phyloP scores from a whole-genome alignment of 2,113 vertebrate genomes.

The Semnopithecus entellus region DNA sequence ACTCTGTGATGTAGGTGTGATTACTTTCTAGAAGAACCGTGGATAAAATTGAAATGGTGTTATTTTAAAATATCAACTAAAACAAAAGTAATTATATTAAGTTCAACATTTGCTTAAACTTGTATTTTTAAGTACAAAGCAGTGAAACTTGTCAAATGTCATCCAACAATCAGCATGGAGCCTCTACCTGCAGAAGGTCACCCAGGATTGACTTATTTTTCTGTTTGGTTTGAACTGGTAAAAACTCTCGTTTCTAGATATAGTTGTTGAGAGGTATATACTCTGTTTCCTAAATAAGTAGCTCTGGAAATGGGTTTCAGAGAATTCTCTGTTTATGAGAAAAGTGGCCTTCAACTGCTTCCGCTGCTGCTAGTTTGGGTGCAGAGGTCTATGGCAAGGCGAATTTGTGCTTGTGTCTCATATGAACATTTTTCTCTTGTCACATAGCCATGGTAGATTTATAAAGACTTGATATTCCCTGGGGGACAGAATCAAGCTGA shows the following conservation, averaged over 20 bases:
- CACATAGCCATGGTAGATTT: neutral
- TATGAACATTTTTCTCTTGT: neutral
- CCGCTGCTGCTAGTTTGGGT: neutral
- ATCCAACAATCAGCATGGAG: rapidly evolving
- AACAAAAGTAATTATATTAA: neutral
- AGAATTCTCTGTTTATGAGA: neutral
- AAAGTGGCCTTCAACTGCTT: neutral
- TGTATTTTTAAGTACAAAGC: neutral
- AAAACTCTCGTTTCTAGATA: neutral
- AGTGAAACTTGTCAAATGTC: neutral
- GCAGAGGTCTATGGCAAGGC: neutral
- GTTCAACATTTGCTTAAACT: neutral
- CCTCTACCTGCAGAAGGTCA: rapidly evolving
- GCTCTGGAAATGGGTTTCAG: neutral
- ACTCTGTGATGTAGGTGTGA: neutral
- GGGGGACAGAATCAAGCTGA: neutral
- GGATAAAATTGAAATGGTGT: neutral
- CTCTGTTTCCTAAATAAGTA: neutral
- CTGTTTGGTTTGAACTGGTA: neutral
- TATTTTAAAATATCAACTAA: neutral
- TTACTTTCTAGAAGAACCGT: neutral
- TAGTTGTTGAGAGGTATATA: neutral
- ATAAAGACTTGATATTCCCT: neutral
- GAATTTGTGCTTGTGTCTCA: neutral
- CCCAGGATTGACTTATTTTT: neutral